phyloP scores from a whole-genome alignment of 2,113 vertebrate genomes.

The Caranx ignobilis region DNA sequence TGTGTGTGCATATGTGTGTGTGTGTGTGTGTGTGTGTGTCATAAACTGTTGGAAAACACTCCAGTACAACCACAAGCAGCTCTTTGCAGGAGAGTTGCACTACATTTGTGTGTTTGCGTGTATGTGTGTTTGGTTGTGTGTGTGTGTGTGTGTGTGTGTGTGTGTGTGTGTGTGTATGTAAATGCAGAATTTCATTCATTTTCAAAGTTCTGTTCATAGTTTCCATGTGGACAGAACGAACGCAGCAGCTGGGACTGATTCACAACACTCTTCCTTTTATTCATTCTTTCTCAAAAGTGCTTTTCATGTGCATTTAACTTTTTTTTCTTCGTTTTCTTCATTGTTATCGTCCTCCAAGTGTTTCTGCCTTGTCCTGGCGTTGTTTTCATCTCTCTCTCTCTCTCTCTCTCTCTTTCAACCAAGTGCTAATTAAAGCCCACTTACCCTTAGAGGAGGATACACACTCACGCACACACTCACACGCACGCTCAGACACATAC shows the following conservation, averaged over 20 bases:
- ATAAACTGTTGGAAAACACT: constrained; percentile 50
- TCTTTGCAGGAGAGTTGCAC: constrained; percentile 48
- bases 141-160: constrained; percentile 11
- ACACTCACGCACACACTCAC: constrained; percentile 12
- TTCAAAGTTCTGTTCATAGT: constrained; percentile 59
- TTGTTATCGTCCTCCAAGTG: neutral
- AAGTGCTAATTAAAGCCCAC: constrained; percentile 49
- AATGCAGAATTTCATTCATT: constrained; percentile 63
- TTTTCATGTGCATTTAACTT: neutral
- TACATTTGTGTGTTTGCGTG: constrained; percentile 20
- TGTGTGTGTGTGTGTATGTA: constrained; percentile 10
- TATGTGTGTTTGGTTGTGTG: constrained; percentile 14
- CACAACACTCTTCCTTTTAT: neutral
- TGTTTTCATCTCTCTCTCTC: constrained; percentile 29
- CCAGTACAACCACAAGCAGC: constrained; percentile 48
- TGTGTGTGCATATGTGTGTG: constrained; percentile 23
- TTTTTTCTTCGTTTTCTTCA: neutral
- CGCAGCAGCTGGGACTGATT: constrained; percentile 64
- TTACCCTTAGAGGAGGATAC: constrained; percentile 24
- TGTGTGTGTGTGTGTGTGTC: constrained; percentile 44
- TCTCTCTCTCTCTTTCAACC: constrained; percentile 35
- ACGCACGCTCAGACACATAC: neutral
- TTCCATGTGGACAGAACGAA: constrained; percentile 42
- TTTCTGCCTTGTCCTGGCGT: neutral
- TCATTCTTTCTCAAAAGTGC: neutral